A percentile compares a stretch with the other conserved stretches of the same genome.
phyloP scores from a whole-genome alignment of 2,797 vertebrate genomes.

The Mallotus villosus region DNA sequence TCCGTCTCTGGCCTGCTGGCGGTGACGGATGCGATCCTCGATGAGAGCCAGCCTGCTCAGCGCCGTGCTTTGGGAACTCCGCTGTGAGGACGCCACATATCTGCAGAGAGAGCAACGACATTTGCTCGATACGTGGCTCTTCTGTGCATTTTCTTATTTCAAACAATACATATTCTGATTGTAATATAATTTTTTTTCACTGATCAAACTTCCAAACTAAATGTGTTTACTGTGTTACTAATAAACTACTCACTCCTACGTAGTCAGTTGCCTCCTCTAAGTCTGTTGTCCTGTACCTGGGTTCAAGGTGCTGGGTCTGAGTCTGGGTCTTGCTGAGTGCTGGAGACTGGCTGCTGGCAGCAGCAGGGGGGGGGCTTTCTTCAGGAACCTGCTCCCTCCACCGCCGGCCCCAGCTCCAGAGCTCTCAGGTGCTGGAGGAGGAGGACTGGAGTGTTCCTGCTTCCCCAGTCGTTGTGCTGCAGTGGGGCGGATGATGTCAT shows the following conservation, averaged over 20 bases:
- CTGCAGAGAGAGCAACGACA: conserved; percentile 23
- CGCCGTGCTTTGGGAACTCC: conserved; percentile 56
- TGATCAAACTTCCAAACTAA: no score
- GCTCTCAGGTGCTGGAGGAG: conserved; percentile 20
- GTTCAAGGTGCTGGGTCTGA: conserved; percentile 27
- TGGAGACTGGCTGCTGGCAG: conserved; percentile 40
- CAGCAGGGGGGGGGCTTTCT: conserved; percentile 53
- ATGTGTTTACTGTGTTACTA: no score
- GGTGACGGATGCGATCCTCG: conserved; percentile 70
- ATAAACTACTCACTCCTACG: no score
- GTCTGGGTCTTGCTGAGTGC: conserved; percentile 28
- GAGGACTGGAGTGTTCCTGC: not conserved
- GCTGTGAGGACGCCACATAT: conserved; percentile 34
- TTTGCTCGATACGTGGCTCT: not conserved
- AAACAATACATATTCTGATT: not conserved
- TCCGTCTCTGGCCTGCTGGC: conserved; percentile 26
- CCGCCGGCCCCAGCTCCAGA: conserved; percentile 40
- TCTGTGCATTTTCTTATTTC: not conserved
- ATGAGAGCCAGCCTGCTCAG: conserved; percentile 73
- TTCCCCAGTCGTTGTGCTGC: not conserved
- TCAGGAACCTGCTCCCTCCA: conserved; percentile 73
- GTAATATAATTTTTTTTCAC: no score
- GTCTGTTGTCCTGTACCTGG: no score
- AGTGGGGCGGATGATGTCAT: not conserved
- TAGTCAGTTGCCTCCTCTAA: no score